phyloP scores from a whole-genome alignment of 2,888 invertebrate genomes.

The Cryptus viduatorius region DNA sequence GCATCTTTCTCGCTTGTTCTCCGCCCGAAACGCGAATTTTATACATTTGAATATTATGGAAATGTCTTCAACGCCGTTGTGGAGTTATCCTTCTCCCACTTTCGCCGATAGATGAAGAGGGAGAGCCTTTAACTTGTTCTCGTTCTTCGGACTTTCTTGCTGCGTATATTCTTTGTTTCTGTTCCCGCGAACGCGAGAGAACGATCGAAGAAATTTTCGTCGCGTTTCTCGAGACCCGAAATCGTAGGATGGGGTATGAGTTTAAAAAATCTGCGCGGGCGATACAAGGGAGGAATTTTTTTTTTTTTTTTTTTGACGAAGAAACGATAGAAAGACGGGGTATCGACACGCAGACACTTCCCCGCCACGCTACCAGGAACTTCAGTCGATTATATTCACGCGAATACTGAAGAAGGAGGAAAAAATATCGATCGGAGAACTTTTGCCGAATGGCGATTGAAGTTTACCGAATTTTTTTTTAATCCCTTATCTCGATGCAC shows the following conservation, averaged over 20 bases:
- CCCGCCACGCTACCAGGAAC: constrained; percentile 12
- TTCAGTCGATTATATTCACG: constrained; percentile 40
- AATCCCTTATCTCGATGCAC: constrained; percentile 73
- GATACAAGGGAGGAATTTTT: constrained; percentile 35
- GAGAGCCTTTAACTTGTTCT: constrained; percentile 13
- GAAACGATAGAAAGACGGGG: constrained; percentile 14
- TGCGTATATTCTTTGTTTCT: constrained; percentile 59
- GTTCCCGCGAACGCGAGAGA: constrained; percentile 19
- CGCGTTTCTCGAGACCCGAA: constrained; percentile 25
- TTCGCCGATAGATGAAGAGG: background rate
- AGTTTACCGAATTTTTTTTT: constrained; percentile 33
- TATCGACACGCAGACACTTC: constrained; percentile 38
- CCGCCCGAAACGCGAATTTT: constrained; percentile 73
- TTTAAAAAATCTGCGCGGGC: constrained; percentile 37
- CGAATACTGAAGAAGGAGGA: constrained; percentile 13
- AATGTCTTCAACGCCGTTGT: constrained; percentile 74
- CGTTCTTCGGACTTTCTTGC: constrained; percentile 31
- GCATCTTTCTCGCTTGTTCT: constrained; percentile 56
- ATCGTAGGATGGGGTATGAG: constrained; percentile 49
- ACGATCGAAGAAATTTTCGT: constrained; percentile 56
- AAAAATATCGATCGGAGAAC: constrained; percentile 44
- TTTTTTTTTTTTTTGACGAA: background rate
- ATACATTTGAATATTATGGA: constrained; percentile 84
- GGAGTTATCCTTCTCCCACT: constrained; percentile 28
- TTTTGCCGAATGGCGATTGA: constrained; percentile 29